Evolutionary conservation across 1,140 invertebrate species (phyloP).

Genomic region (Gryllus bimaculatus): DNA sequence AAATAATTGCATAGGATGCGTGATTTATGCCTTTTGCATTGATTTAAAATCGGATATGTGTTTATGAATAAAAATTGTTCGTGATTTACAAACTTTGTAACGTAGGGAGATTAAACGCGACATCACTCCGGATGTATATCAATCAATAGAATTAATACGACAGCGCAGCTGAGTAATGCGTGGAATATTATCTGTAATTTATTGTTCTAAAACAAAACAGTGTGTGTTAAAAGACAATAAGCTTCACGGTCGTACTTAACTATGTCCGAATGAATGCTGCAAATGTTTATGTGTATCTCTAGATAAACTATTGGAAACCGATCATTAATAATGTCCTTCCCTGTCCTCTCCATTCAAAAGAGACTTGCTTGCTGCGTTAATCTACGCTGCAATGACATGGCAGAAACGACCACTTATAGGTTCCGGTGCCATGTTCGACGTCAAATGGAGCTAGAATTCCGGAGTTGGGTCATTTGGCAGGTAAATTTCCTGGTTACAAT

Average conservation of each 20-base stretch:
- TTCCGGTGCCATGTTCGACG: not conserved
- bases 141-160: not conserved
- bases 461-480: too few relatives aligned
- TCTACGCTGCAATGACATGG: too few relatives aligned
- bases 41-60: not conserved
- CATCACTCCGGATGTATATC: not conserved
- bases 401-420: not conserved
- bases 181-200: not conserved
- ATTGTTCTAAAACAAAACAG: not conserved
- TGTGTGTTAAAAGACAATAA: not conserved
- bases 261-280: not conserved
- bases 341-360: not conserved
- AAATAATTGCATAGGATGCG: not conserved
- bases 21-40: not conserved
- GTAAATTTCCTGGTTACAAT: too few relatives aligned
- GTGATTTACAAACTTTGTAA: conserved; percentile 1
- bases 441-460: not conserved
- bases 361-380: not conserved
- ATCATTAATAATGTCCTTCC: not conserved
- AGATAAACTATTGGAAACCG: not conserved
- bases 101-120: not conserved
- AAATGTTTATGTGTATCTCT: not conserved
- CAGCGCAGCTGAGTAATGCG: not conserved
- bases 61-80: not conserved
- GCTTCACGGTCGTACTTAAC: not conserved